Evolutionary conservation across 2,113 vertebrate species (phyloP), one percentile per base, ranked within the genome.

Genomic region (Rhabdomys dilectus): DNA sequence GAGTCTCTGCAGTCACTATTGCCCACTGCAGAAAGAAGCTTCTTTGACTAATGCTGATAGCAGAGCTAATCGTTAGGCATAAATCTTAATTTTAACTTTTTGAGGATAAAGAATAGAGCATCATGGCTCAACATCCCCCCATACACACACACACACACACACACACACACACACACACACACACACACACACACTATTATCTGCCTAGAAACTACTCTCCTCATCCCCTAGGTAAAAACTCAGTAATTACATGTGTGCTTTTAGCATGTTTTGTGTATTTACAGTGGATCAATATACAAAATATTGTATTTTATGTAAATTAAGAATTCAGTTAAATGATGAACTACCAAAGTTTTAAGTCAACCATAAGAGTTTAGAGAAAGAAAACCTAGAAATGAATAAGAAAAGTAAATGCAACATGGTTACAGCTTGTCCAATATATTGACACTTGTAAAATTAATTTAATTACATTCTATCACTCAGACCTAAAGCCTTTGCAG

Each of bases 401-500:
- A 60, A 78, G 0, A 0, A 11, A 64, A 91, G 82, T 58, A 72
- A 96, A 93, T 94, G 36, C n/a, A 62, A 84, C 36, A 87, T 53
- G 11, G 22, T 94, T 82, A 36, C 92, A 95, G 95, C 29, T 91
- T 22, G 7, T 42, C 22, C 21, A 73, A 15, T 88, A 88, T 29
- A 60, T 7, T 73, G 42, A 45, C 31, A 31, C 24, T 97, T 93
- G 5, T 75, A 90, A 93, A 66, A 26, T 91, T 89, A 70, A 88
- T 42, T 88, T 94, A 91, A 98, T 90, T 42, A 91, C 92, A 72
- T 96, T 88, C 60, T 91, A 58, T 85, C 80, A 95, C 72, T 77
- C 93, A 90, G 9, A 85, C 26, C 72, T 45, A 76, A 94, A 97
- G 56, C 12, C 68, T 88, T 98, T 97, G 73, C 64, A 97, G 93